Evolutionary conservation across 1,140 invertebrate species (phyloP).

Genomic region (Aphaenogaster rudis): DNA sequence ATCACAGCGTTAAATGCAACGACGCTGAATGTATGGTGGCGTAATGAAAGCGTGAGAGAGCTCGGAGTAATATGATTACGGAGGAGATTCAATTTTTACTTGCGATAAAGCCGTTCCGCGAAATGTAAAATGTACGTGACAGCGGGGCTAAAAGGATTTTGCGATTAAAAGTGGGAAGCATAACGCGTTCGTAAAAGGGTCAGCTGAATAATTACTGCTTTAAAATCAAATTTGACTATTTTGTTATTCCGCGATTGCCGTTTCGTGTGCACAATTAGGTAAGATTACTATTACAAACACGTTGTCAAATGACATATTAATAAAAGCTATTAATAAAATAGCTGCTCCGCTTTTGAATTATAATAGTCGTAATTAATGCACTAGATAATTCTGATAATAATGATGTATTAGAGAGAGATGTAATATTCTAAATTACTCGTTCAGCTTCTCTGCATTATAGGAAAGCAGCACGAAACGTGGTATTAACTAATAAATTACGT

Average conservation of each 20-base stretch:
- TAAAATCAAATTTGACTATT: conserved; percentile 19
- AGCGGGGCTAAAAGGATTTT: conserved; percentile 52
- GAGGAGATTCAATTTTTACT: conserved; percentile 59
- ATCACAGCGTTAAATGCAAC: conserved; percentile 56
- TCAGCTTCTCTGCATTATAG: neutral
- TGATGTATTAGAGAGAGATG: too few relatives aligned
- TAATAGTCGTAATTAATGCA: neutral
- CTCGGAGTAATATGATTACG: conserved; percentile 44
- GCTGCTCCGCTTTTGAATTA: neutral
- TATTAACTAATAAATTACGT: conserved; percentile 30
- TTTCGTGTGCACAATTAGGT: neutral
- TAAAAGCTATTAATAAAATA: neutral
- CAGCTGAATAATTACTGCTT: conserved; percentile 38
- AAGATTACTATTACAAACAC: neutral
- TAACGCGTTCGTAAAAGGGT: conserved; percentile 41
- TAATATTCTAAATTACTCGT: neutral
- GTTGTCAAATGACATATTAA: neutral
- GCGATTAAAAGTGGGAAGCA: conserved; percentile 49
- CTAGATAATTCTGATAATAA: neutral
- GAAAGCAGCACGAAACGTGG: neutral
- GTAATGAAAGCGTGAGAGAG: conserved; percentile 61
- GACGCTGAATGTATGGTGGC: conserved; percentile 34
- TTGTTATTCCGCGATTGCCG: neutral
- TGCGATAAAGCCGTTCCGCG: conserved; percentile 51
- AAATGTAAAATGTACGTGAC: conserved; percentile 58